A percentile compares a stretch with the other conserved stretches of the same genome.
Conservation (phyloP, 2,113 vertebrate genomes). For the Cottus gobio region DNA sequence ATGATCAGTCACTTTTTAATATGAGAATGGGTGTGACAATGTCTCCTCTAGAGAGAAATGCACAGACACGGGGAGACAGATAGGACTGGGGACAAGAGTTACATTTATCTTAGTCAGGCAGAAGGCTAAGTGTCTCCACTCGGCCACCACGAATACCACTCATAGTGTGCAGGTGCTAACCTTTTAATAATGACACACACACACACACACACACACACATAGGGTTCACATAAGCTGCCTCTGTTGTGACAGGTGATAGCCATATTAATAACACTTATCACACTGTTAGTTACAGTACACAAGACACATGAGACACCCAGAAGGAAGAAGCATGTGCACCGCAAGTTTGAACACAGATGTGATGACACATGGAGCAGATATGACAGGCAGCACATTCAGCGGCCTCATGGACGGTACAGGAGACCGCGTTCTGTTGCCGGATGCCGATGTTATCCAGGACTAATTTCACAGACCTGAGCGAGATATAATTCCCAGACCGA, state of each 20-base stretch:
- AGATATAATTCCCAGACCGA: not conserved
- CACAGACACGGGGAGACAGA: not conserved
- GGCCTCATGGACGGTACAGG: not conserved
- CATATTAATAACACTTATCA: slow-evolving; percentile 15
- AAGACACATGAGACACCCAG: not conserved
- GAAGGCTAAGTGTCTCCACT: slow-evolving; percentile 54
- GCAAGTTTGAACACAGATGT: not conserved
- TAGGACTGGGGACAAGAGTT: slow-evolving; percentile 32
- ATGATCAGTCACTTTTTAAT: not conserved
- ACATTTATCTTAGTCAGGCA: slow-evolving; percentile 62
- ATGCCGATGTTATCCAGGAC: not conserved
- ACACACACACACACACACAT: not conserved
- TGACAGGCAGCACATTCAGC: not conserved
- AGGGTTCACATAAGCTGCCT: not conserved
- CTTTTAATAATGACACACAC: slow-evolving; percentile 26
- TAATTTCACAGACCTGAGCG: not conserved
- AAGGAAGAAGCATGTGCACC: not conserved
- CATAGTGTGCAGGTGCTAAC: slow-evolving; percentile 23
- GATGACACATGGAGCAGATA: not conserved
- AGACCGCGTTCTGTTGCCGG: not conserved
- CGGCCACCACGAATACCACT: slow-evolving; percentile 27
- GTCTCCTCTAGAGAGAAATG: not conserved
- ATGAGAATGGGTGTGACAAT: not conserved
- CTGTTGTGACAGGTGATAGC: slow-evolving; percentile 40
- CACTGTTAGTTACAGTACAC: slow-evolving; percentile 3